A percentile compares a stretch with the other conserved stretches of the same genome.
These are phyloP conservation scores for Aspidiotus destructor DNA, from an alignment of 2,888 invertebrate species.

Conservation along the genomic window DNA sequence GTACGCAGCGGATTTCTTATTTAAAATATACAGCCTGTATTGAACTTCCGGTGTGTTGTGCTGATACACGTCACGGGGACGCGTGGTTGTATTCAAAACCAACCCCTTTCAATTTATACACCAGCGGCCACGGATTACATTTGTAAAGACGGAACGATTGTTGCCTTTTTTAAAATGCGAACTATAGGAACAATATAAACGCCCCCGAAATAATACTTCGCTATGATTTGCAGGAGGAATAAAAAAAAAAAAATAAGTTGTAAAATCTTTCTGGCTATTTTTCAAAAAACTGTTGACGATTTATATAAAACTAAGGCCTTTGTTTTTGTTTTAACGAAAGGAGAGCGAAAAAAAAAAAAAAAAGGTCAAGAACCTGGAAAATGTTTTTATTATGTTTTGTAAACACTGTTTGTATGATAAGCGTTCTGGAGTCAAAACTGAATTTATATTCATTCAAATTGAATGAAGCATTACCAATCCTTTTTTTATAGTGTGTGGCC, in stretches of 20 bases:
- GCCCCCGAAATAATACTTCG: slow-evolving; percentile 31
- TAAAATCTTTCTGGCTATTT: neutral
- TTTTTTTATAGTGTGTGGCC: too few relatives aligned
- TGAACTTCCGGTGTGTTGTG: slow-evolving; percentile 27
- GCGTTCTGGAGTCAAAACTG: too few relatives aligned
- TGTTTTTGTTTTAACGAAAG: too few relatives aligned
- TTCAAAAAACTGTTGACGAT: neutral
- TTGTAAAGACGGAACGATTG: slow-evolving; percentile 18
- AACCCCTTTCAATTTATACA: slow-evolving; percentile 23
- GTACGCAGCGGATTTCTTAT: slow-evolving; percentile 4
- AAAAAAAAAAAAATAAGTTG: neutral
- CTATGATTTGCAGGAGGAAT: neutral
- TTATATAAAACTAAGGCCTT: too few relatives aligned
- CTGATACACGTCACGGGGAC: neutral
- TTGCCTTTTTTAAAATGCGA: slow-evolving; percentile 10
- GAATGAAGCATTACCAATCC: too few relatives aligned
- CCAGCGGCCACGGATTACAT: slow-evolving; percentile 30
- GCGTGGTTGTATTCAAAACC: slow-evolving; percentile 27
- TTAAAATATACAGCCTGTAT: neutral
- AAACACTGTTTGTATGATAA: too few relatives aligned
- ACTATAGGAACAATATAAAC: slow-evolving; percentile 10
- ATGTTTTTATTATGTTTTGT: too few relatives aligned
- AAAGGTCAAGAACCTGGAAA: too few relatives aligned
- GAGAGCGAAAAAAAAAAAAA: too few relatives aligned
- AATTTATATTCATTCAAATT: too few relatives aligned